Evolutionary conservation across 1,140 invertebrate genomes (phyloP), one percentile per base, ranked within the genome.

Genomic region (Lutraria rhynchaena): DNA sequence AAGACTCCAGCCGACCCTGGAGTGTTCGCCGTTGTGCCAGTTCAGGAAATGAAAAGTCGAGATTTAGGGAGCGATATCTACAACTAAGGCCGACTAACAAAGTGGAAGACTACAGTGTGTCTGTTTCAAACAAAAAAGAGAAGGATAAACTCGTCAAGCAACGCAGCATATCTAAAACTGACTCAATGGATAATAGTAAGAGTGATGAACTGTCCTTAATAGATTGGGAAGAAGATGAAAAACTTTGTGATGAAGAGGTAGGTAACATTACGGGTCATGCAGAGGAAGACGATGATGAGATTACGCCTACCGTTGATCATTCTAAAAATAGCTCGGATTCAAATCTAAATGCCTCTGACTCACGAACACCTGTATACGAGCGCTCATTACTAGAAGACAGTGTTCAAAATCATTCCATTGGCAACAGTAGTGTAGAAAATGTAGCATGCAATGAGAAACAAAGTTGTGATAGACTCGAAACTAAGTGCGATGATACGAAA

Each of bases 211-310:
- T 73, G n/a, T 73, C 78, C 27, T 58, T 81, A 22, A 81, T 81
- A 49, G 78, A 81, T 51, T 81, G 78, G 78, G 78, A 81, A 1
- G 78, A 81, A 55, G 78, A 81, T 19, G 78, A 81, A 49, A 73
- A 73, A 46, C 35, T 81, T 17, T 81, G 78, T 73, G 78, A 81
- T 65, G 78, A 71, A 31, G 78, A 81, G 51, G 78, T 81, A 15
- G 70, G 70, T 31, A 60, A 74, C 41, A 81, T 81, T 19, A 81
- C 78, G 4, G 78, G 78, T 37, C 31, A 61, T 27, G 41, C 53
- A 55, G 78, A 73, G 27, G 78, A 81, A 27, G 78, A 73, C n/a
- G 46, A 51, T n/a, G 69, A 81, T 37, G 78, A 74, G 0, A 44
- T 73, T 29, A 69, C n/a, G n/a, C 76, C 53, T 22, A 80, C 65